Evolutionary conservation across 1,140 invertebrate species (phyloP).

Genomic region (Lerema accius): DNA sequence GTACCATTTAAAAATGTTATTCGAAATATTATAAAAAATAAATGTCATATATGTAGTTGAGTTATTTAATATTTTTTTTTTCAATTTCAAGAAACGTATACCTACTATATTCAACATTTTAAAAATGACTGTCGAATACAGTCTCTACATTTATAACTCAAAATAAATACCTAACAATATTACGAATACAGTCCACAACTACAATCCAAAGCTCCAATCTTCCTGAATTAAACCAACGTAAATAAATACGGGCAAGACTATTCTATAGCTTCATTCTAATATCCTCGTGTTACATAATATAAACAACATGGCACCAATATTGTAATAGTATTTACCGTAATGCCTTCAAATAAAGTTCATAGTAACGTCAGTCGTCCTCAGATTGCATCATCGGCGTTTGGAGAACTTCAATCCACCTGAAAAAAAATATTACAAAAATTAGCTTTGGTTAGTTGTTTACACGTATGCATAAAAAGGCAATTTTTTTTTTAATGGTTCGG

Average conservation of each 20-base stretch:
- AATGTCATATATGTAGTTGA: too few species aligned
- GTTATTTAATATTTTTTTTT: too few species aligned
- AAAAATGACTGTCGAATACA: background rate
- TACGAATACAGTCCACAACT: background rate
- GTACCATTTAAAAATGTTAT: too few species aligned
- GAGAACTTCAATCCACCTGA: conserved; percentile 70
- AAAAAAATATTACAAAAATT: conserved; percentile 15
- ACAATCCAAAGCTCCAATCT: too few species aligned
- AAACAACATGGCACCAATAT: conserved; percentile 36
- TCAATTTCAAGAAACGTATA: too few species aligned
- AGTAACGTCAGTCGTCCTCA: conserved; percentile 34
- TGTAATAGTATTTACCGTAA: conserved; percentile 17
- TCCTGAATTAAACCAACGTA: too few species aligned
- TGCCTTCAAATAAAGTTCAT: background rate
- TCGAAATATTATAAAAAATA: too few species aligned
- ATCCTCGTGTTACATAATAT: conserved; percentile 6
- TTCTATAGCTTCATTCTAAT: conserved; percentile 15
- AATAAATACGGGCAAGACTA: conserved; percentile 45
- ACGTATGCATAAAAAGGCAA: too few species aligned
- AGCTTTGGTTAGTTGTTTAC: too few species aligned
- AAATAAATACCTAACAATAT: conserved; percentile 4
- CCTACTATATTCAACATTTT: too few species aligned
- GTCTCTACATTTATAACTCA: too few species aligned
- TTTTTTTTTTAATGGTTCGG: too few species aligned
- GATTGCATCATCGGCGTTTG: conserved; percentile 58